Evolutionary conservation across 2,113 vertebrate genomes (phyloP).

Genomic region (Pelmatolapia mariae): DNA sequence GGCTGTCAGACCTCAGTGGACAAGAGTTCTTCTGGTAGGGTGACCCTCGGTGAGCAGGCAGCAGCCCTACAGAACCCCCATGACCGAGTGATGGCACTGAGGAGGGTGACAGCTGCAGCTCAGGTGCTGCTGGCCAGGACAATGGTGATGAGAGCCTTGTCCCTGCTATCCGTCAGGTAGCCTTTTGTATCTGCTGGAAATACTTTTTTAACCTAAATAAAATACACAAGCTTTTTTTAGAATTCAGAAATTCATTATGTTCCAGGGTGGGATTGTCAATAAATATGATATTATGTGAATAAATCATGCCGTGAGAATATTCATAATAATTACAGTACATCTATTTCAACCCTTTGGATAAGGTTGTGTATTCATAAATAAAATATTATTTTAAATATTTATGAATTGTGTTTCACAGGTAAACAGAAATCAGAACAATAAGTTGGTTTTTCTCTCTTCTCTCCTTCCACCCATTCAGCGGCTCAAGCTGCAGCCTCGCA

Average conservation of each 20-base stretch:
- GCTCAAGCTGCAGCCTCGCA: conserved; percentile 97
- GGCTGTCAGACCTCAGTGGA: conserved; percentile 93
- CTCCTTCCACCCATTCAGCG: conserved; percentile 63
- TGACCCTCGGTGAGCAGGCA: conserved; percentile 92
- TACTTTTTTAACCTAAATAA: not conserved
- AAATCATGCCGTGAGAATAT: not conserved
- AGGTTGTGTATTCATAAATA: not conserved
- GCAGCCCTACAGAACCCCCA: conserved; percentile 87
- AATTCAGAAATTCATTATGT: not conserved
- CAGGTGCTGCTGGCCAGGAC: conserved; percentile 94
- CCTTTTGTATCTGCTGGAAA: not conserved
- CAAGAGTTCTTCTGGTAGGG: conserved; percentile 88
- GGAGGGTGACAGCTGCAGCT: conserved; percentile 91
- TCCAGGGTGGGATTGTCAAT: not conserved
- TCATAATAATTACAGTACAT: not conserved
- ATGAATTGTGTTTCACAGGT: not conserved
- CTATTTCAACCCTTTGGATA: not conserved
- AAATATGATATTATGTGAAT: not conserved
- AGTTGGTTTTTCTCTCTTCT: not conserved
- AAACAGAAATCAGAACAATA: not conserved
- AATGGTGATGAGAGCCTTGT: conserved; percentile 97
- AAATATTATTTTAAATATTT: not conserved
- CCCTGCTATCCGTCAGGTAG: conserved; percentile 81
- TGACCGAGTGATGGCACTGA: conserved; percentile 89
- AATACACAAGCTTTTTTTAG: not conserved